Evolutionary conservation across 2,888 invertebrate genomes (phyloP).

Genomic region (Artemia sp.): DNA sequence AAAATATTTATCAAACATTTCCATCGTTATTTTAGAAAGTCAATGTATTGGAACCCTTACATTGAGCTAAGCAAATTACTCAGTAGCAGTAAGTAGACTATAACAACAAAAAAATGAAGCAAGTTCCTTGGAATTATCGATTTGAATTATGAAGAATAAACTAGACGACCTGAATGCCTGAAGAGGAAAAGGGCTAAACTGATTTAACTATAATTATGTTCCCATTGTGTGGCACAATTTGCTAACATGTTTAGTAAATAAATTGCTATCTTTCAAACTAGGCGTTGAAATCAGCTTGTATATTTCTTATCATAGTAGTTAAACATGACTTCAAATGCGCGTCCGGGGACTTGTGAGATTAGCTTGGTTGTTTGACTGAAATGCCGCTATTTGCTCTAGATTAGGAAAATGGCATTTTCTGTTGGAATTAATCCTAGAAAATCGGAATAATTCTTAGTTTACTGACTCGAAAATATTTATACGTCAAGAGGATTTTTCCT

Average conservation of each 20-base stretch:
- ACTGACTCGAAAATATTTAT: neutral
- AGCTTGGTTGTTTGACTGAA: neutral
- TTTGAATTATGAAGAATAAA: too few relatives aligned
- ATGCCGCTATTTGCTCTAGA: constrained; percentile 5
- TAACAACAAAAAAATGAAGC: too few relatives aligned
- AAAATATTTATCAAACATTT: too few relatives aligned
- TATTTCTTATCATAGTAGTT: constrained; percentile 8
- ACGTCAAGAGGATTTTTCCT: constrained; percentile 5
- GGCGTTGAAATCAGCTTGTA: constrained; percentile 5
- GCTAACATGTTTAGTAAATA: neutral
- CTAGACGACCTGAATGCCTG: too few relatives aligned
- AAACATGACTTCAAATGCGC: constrained; percentile 14
- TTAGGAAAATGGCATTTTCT: constrained; percentile 10
- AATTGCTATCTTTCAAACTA: constrained; percentile 6
- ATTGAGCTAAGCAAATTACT: too few relatives aligned
- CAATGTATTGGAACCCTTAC: too few relatives aligned
- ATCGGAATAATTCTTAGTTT: neutral
- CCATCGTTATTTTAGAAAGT: too few relatives aligned
- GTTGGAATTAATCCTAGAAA: constrained; percentile 3
- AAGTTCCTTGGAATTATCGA: too few relatives aligned
- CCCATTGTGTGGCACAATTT: too few relatives aligned
- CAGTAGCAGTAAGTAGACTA: too few relatives aligned
- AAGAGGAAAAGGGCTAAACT: too few relatives aligned
- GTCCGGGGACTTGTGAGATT: constrained; percentile 7
- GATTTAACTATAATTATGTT: too few relatives aligned